Evolutionary conservation across 2,113 vertebrate genomes (phyloP).

Genomic region (Fregata magnificens): DNA sequence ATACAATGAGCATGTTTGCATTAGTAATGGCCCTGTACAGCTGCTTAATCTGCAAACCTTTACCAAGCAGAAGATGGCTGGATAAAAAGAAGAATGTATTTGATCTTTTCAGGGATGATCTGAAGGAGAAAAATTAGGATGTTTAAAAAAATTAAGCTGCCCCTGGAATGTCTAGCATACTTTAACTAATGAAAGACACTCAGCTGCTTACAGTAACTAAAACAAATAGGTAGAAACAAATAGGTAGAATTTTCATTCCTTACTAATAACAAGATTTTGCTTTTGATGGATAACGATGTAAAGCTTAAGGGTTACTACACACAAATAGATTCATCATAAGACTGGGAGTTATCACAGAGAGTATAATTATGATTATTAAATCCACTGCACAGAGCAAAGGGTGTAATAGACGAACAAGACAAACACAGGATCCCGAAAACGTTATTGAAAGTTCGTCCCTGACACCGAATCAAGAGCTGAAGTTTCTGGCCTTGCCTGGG

Average conservation of each 20-base stretch:
- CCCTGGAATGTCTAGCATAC: neutral
- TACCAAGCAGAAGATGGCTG: neutral
- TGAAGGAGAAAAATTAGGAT: neutral
- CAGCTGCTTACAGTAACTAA: neutral
- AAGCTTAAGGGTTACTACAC: neutral
- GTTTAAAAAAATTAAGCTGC: neutral
- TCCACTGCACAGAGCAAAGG: neutral
- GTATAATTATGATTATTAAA: conserved; percentile 21
- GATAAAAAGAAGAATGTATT: neutral
- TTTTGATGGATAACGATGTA: neutral
- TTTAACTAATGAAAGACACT: neutral
- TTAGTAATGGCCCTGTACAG: neutral
- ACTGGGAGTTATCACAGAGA: neutral
- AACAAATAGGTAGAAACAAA: neutral
- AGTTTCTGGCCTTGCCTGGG: neutral
- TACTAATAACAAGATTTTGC: neutral
- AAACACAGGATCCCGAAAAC: neutral
- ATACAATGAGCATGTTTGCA: neutral
- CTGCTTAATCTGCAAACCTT: neutral
- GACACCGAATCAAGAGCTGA: neutral
- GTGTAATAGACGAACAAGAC: neutral
- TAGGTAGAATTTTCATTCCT: neutral
- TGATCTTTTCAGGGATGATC: neutral
- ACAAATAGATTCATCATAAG: neutral
- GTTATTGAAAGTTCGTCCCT: neutral